A percentile compares a stretch with the other conserved stretches of the same genome.
Evolutionary conservation across 2,797 vertebrate genomes (phyloP).

Genomic region (Danio tinwini): DNA sequence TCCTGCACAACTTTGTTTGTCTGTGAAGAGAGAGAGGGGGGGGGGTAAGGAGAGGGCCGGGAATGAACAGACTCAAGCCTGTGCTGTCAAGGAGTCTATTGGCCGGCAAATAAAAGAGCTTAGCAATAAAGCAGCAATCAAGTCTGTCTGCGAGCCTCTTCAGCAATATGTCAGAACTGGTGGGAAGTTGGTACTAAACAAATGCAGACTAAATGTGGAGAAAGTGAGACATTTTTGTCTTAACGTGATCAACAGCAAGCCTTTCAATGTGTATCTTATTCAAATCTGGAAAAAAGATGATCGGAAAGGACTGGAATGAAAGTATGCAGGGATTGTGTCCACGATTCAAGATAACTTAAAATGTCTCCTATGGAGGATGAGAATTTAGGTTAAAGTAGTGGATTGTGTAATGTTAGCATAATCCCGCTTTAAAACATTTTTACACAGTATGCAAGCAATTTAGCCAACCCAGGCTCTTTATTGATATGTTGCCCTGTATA

Average conservation of each 20-base stretch:
- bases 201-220: not conserved
- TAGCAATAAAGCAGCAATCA: slow-evolving; percentile 42
- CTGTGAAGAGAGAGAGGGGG: slow-evolving; percentile 45
- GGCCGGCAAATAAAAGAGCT: slow-evolving; percentile 48
- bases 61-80: slow-evolving; percentile 51
- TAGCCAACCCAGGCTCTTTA: too few relatives aligned
- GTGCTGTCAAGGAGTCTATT: slow-evolving; percentile 48
- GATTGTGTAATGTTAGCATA: not conserved
- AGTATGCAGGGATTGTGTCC: not conserved
- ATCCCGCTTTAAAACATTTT: not conserved
- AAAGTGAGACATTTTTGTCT: not conserved
- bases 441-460: not conserved
- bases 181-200: slow-evolving; percentile 30
- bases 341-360: not conserved
- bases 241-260: not conserved
- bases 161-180: slow-evolving; percentile 25
- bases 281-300: not conserved
- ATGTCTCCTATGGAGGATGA: not conserved
- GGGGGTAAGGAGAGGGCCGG: slow-evolving; percentile 18
- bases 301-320: not conserved
- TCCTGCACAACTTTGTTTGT: slow-evolving; percentile 71
- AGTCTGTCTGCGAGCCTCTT: slow-evolving; percentile 12
- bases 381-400: not conserved
- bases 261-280: not conserved
- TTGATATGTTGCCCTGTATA: too few relatives aligned